phyloP scores from a whole-genome alignment of 2,113 vertebrate genomes.

The Numida meleagris region DNA sequence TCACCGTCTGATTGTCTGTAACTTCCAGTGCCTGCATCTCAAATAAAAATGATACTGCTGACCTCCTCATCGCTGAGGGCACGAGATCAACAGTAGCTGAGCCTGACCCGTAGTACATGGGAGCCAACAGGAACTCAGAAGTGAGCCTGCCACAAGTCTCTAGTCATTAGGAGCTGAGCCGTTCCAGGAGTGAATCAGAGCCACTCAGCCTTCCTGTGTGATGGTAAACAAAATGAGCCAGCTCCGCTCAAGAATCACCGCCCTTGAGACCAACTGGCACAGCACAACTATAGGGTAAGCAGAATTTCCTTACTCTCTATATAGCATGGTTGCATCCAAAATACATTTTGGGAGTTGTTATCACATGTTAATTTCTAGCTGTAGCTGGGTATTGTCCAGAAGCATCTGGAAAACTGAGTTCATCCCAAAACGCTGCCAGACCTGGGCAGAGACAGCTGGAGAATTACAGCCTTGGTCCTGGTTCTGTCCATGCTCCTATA shows the following conservation, averaged over 20 bases:
- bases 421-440: not conserved
- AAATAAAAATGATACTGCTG: not conserved
- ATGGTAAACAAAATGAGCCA: not conserved
- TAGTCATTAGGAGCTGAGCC: not conserved
- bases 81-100: not conserved
- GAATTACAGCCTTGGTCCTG: not conserved
- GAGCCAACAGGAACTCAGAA: not conserved
- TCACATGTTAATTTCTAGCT: not conserved
- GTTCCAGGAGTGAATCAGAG: not conserved
- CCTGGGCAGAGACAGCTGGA: not conserved
- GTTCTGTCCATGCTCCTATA: not conserved
- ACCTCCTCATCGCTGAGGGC: not conserved
- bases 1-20: not conserved
- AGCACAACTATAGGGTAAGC: not conserved
- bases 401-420: not conserved
- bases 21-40: not conserved
- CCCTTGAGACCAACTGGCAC: not conserved
- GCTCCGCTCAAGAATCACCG: not conserved
- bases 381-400: not conserved
- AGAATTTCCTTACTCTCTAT: not conserved
- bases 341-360: not conserved
- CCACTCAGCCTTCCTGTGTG: not conserved
- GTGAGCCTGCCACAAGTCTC: not conserved
- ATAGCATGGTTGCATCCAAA: not conserved
- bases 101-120: not conserved